Evolutionary conservation across 37 sponge, comb jelly and placozoan genomes (phyloP).

Genomic region (Beroe ovata): DNA sequence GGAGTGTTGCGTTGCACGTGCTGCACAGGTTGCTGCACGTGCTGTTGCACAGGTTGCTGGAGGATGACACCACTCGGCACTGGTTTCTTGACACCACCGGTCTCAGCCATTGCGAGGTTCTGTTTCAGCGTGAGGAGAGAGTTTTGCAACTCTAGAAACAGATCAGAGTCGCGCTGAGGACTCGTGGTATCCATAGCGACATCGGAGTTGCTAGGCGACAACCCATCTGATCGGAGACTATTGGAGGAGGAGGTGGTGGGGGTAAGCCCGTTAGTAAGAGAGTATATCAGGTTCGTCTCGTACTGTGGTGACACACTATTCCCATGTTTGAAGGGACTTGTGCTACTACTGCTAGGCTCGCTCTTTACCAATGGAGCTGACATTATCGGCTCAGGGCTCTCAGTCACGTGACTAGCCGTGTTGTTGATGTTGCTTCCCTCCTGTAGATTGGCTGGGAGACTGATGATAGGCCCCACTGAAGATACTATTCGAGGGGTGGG

Average conservation of each 20-base stretch:
- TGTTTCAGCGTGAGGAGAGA: constrained; percentile 20
- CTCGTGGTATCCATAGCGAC: neutral
- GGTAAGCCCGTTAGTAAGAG: neutral
- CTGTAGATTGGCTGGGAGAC: constrained; percentile 19
- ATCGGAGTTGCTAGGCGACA: too few species aligned
- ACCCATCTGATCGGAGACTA: too few species aligned
- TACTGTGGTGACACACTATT: too few species aligned
- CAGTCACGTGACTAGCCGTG: neutral
- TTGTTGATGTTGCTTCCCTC: neutral
- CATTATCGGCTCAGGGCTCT: constrained; percentile 17
- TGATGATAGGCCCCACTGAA: constrained; percentile 40
- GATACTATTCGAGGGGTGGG: neutral
- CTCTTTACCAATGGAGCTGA: constrained; percentile 17
- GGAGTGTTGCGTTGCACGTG: neutral
- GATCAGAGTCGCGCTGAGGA: neutral
- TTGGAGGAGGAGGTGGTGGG: neutral
- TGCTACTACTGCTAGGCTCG: too few species aligned
- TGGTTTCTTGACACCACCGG: neutral
- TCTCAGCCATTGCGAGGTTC: neutral
- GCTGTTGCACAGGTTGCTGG: constrained; percentile 2
- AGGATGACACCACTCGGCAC: neutral
- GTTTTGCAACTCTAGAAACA: constrained; percentile 7
- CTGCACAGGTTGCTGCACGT: neutral
- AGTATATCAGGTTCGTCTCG: neutral
- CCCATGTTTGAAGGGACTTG: too few species aligned